Percentiles rank a stretch among this genome's conserved stretches.
Conservation (phyloP, 2,113 vertebrate species). For the Protobothrops mucrosquamatus region DNA sequence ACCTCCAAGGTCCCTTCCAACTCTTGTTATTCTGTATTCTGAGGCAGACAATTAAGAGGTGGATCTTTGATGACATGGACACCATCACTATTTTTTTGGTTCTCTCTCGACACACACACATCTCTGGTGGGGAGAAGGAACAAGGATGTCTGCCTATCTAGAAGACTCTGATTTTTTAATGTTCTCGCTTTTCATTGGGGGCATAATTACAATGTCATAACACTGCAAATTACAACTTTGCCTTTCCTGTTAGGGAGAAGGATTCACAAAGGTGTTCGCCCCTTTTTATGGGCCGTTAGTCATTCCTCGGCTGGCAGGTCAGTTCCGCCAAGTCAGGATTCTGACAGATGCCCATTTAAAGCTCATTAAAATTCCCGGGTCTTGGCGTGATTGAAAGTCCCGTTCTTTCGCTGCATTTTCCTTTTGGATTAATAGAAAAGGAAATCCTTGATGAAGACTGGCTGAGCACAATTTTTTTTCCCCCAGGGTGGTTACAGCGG, state of each 20-base stretch:
- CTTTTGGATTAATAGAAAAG: conserved; percentile 70
- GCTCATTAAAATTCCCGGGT: conserved; percentile 72
- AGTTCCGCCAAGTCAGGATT: conserved; percentile 61
- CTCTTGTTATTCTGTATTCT: neutral
- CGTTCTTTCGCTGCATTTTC: conserved; percentile 61
- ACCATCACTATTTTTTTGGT: neutral
- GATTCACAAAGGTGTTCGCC: conserved; percentile 53
- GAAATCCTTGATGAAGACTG: conserved; percentile 70
- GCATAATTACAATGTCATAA: conserved; percentile 65
- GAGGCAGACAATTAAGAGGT: neutral
- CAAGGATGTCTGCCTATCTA: neutral
- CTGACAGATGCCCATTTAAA: conserved; percentile 76
- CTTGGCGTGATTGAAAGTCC: conserved; percentile 67
- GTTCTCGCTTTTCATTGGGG: conserved; percentile 50
- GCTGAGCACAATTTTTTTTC: conserved; percentile 61
- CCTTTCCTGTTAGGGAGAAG: conserved; percentile 60
- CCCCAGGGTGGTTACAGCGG: conserved; percentile 49
- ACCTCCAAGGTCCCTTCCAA: neutral
- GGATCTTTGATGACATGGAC: neutral
- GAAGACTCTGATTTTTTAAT: conserved; percentile 39
- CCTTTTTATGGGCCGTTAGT: conserved; percentile 68
- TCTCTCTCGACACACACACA: neutral
- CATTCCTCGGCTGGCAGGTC: conserved; percentile 62
- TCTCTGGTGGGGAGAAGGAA: conserved; percentile 5
- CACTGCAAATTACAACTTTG: conserved; percentile 65